Base-by-base conservation (phyloP, 2,888 invertebrate species). In the Drosophila multiciliata region DNA sequence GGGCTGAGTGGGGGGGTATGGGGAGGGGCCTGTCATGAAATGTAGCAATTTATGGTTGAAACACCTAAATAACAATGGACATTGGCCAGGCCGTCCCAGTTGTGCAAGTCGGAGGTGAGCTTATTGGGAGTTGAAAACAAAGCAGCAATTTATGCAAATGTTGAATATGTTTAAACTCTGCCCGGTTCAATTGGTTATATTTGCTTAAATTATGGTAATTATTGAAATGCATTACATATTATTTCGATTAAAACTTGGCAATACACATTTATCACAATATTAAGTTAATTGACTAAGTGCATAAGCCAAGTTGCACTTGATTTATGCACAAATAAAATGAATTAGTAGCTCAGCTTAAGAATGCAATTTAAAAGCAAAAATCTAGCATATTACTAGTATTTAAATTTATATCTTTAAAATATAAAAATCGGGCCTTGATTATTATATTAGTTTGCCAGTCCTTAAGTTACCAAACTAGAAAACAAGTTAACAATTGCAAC, bases 31-130 rank as follows among this genome's bases (percentile, higher is more conserved):
- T 42, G 55, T 55, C 64, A 71, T 80, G 64, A 78, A 80, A 72
- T 76, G 42, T 72, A 53, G 38, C 80, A 65, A 78, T 80, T 78
- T 80, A 78, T 78, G 78, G 59, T 36, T 48, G 23, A 66, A 76
- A 57, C 65, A 76, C 55, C 62, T 61, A 63, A 80, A 72, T 75
- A 64, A 62, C 42, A 71, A 36, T 45, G 59, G 59, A 55, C 50
- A 65, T 15, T 66, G 76, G 75, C 65, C 75, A 65, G 12, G 58
- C 61, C 29, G 26, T 26, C 61, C 57, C 68, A 65, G 54, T 12
- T 49, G 11, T 57, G 29, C 23, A 23, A 23, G 15, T 23, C 35
- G n/a, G 45, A 29, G 45, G 17, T 20, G 42, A 17, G 23, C 12
- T 35, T n/a, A 29, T 26, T 32, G 33, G 17, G 38, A 38, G n/a